Evolutionary conservation across 2,113 vertebrate genomes (phyloP).

Genomic region (Halcyon senegalensis): DNA sequence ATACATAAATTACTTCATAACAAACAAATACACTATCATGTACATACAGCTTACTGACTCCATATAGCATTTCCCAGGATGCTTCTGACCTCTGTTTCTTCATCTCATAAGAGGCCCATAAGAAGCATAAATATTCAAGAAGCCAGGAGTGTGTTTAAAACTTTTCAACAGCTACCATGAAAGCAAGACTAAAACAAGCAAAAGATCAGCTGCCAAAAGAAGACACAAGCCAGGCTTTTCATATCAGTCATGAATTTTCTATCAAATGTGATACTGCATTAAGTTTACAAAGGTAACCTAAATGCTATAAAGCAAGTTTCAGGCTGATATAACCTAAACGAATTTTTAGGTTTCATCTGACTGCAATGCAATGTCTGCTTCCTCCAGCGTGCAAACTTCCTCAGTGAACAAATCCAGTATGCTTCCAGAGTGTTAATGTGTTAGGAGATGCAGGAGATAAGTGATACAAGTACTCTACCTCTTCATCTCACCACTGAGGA

Average conservation of each 20-base stretch:
- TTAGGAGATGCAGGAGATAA: neutral
- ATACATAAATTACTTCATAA: neutral
- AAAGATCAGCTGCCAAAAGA: constrained; percentile 48
- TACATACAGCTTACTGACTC: neutral
- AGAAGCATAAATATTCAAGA: constrained; percentile 68
- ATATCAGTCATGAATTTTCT: neutral
- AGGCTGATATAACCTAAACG: neutral
- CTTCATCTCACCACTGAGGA: neutral
- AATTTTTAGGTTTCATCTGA: neutral
- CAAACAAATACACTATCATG: neutral
- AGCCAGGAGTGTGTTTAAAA: constrained; percentile 39
- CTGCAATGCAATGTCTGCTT: neutral
- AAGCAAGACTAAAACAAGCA: constrained; percentile 61
- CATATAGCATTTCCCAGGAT: constrained; percentile 7
- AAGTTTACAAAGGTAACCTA: neutral
- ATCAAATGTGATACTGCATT: neutral
- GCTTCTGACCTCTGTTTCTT: constrained; percentile 40
- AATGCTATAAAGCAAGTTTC: neutral
- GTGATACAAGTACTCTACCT: neutral
- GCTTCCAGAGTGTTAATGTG: neutral
- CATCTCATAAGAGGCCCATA: constrained; percentile 21
- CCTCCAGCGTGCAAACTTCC: neutral
- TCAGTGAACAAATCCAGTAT: neutral
- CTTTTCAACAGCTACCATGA: constrained; percentile 58
- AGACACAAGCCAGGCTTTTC: neutral